Base-by-base conservation (phyloP, 2,797 vertebrate genomes). In the Parotocinclus haroldoi region DNA sequence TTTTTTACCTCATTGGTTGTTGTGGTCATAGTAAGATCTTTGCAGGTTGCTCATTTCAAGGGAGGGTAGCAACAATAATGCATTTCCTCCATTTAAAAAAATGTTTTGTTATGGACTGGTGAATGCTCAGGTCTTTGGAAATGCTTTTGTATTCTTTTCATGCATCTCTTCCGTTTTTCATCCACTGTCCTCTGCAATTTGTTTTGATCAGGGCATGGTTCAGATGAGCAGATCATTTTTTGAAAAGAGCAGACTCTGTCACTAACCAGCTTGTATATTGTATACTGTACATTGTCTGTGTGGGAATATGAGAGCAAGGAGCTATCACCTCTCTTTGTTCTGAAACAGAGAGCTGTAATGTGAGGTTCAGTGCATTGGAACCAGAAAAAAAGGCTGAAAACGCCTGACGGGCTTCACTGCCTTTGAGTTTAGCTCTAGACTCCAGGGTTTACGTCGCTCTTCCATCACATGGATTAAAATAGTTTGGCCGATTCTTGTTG, bases 391-490 rank as follows among this genome's bases (percentile, higher is more conserved):
- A 73, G 59, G 7, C 14, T n/a, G 8, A 61, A 19, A 38, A 73
- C 77, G 49, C 58, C 79, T 65, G 80, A 73, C 79, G 80, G 82
- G 77, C 79, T 80, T 81, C 74, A 69, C 86, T 87, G 85, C 84
- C 83, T 57, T 68, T 73, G 73, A 86, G 83, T 88, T 89, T 89
- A 87, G 87, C 13, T 86, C 79, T 80, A 71, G 53, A 77, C 81
- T 86, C 83, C 78, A 74, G 79, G 85, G 88, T 89, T 90, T 90
- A 87, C 88, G 86, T 85, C 84, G 79, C 83, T 83, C 80, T 87
- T 89, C 89, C 88, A 89, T 89, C 89, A 89, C 79, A 73, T 79
- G 86, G 89, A 89, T 90, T 90, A 87, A 87, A 88, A 86, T 85
- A 85, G 85, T 88, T 91, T 88, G 82, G 83, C 74, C 80, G 81